Evolutionary conservation across 2,888 invertebrate genomes (phyloP).

Genomic region (Noctua fimbriata): DNA sequence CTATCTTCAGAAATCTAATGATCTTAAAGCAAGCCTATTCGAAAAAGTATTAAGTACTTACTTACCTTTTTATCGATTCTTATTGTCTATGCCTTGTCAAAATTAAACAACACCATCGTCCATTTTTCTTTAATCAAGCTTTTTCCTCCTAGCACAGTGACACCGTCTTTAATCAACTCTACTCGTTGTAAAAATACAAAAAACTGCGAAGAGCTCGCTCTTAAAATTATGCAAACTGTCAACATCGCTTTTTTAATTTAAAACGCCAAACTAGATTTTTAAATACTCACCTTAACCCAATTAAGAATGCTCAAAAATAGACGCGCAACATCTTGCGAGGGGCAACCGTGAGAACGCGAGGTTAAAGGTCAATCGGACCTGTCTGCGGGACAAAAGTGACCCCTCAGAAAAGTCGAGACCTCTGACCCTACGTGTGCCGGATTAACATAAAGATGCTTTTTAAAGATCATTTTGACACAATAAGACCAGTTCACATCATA

Average conservation of each 20-base stretch:
- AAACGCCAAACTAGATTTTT: constrained; percentile 59
- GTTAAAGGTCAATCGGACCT: constrained; percentile 83
- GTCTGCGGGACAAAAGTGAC: constrained; percentile 73
- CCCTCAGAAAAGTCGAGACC: constrained; percentile 84
- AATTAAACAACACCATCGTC: not conserved
- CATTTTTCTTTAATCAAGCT: not conserved
- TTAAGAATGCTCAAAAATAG: constrained; percentile 55
- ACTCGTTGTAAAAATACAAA: constrained; percentile 1
- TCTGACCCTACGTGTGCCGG: constrained; percentile 85
- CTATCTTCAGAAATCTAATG: too few relatives aligned
- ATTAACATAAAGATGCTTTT: constrained; percentile 72
- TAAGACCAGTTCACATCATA: constrained; percentile 56
- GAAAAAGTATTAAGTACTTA: not conserved
- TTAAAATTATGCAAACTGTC: constrained; percentile 57
- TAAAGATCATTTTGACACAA: constrained; percentile 61
- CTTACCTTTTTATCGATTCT: not conserved
- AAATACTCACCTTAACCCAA: constrained; percentile 66
- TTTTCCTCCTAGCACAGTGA: not conserved
- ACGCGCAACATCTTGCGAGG: constrained; percentile 60
- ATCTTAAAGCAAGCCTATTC: too few relatives aligned
- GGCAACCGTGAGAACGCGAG: constrained; percentile 84
- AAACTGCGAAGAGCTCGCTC: not conserved
- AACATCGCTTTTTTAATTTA: constrained; percentile 37
- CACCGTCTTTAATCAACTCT: not conserved
- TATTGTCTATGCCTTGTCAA: not conserved